Evolutionary conservation across 1,140 invertebrate species (phyloP), one percentile per base, ranked within the genome.

Genomic region (Latrodectus geometricus): DNA sequence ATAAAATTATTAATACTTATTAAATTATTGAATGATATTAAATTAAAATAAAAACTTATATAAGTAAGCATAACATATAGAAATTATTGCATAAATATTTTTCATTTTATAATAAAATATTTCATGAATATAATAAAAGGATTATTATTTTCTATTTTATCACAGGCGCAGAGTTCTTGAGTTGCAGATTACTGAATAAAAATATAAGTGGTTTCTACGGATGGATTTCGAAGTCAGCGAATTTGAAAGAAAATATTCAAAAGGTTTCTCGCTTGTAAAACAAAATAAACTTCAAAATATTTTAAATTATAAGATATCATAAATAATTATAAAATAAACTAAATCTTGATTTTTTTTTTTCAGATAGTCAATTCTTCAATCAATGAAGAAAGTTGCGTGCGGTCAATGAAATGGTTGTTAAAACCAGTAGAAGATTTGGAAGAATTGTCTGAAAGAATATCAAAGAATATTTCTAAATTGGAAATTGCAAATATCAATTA

Each of bases 181-280:
- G 35, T n/a, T 84, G 82, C 21, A 35, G 50, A 11, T 9, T 84
- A 4, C 2, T 84, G 9, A 76, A 76, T 21, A 84, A 69, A 69
- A 84, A 84, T 17, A 76, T 84, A 7, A 84, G 82, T 12, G 20
- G 52, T 52, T 84, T 84, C 54, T 84, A 84, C 20, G 50, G 23
- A 8, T 84, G 82, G 82, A 17, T 84, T 11, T 84, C 82, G 0
- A 52, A 76, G 9, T 68, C 82, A 23, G 21, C 73, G 5, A 14
- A 68, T 12, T 54, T 84, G n/a, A 84, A 84, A 21, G 14, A 75
- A 14, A 56, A 35, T 15, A 49, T 83, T 35, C 35, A 73, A 50
- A 73, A 61, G 54, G 81, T 83, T 65, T 70, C 11, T 70, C 68
- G 8, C 9, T 20, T 70, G 9, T 65, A 65, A 4, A 35, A 3